phyloP scores from a whole-genome alignment of 1,140 invertebrate species.

The Alviniconcha marisindica region DNA sequence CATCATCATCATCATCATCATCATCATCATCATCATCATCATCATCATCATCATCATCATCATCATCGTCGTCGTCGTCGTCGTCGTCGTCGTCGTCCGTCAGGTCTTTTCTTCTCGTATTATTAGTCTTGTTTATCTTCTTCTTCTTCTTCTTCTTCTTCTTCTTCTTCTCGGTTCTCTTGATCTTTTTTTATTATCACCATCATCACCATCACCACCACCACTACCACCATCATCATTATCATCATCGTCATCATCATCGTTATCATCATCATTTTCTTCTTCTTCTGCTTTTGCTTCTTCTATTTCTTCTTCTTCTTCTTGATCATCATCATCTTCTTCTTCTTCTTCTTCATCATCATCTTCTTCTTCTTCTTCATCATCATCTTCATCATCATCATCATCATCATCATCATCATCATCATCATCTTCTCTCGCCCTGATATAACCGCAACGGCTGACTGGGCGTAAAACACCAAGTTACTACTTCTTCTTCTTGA shows the following conservation, averaged over 20 bases:
- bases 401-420: neutral
- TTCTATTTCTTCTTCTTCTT: conserved; percentile 7
- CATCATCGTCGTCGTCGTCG: too few species aligned
- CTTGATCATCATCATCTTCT: neutral
- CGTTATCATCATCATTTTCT: neutral
- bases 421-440: too few species aligned
- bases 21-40: conserved; percentile 35
- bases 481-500: neutral
- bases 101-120: too few species aligned
- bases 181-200: too few species aligned
- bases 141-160: conserved; percentile 12
- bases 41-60: too few species aligned
- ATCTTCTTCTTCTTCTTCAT: conserved; percentile 2
- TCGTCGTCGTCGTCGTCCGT: too few species aligned
- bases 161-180: conserved; percentile 11
- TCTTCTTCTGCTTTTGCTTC: too few species aligned
- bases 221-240: too few species aligned
- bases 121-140: too few species aligned
- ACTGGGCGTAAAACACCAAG: too few species aligned
- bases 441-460: too few species aligned
- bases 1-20: conserved; percentile 39
- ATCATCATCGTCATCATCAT: neutral
- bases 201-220: too few species aligned
- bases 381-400: neutral
- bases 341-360: conserved; percentile 2